A percentile compares a stretch with the other conserved stretches of the same genome.
Evolutionary conservation across 2,888 invertebrate genomes (phyloP).

Genomic region (Drosophila crucigera): DNA sequence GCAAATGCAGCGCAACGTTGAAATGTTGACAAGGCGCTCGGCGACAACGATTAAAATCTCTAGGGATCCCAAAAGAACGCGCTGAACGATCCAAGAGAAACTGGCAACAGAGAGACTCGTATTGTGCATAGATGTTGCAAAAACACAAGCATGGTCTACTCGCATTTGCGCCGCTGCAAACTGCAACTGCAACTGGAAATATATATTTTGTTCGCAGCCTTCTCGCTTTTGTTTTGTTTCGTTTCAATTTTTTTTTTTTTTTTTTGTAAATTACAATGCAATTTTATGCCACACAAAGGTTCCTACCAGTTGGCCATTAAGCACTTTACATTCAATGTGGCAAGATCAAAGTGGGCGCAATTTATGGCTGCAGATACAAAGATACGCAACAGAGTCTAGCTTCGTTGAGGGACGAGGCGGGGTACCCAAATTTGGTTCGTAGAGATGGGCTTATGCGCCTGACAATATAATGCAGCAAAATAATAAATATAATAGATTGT

Average conservation of each 20-base stretch:
- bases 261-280: conserved; percentile 80
- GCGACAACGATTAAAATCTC: conserved; percentile 81
- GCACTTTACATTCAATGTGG: conserved; percentile 79
- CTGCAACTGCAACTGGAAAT: conserved; percentile 38
- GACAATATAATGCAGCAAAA: conserved; percentile 8
- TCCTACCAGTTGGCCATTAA: conserved; percentile 69
- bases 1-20: conserved; percentile 67
- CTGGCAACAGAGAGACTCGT: conserved; percentile 20
- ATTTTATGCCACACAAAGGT: conserved; percentile 77
- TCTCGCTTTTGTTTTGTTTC: conserved; percentile 14
- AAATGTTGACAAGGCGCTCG: conserved; percentile 77
- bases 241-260: conserved; percentile 49
- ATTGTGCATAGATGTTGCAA: conserved; percentile 39
- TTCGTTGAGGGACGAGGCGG: conserved; percentile 19
- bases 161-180: conserved; percentile 29
- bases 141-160: conserved; percentile 31
- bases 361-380: conserved; percentile 76
- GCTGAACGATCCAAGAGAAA: conserved; percentile 30
- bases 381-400: conserved; percentile 60
- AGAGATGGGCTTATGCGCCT: conserved; percentile 23
- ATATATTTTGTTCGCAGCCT: conserved; percentile 15
- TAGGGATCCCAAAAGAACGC: conserved; percentile 67
- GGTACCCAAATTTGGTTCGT: conserved; percentile 8
- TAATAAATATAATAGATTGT: no score
- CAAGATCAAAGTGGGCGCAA: conserved; percentile 78